Conservation (phyloP, 2,113 vertebrate species). For the Cathartes aura region DNA sequence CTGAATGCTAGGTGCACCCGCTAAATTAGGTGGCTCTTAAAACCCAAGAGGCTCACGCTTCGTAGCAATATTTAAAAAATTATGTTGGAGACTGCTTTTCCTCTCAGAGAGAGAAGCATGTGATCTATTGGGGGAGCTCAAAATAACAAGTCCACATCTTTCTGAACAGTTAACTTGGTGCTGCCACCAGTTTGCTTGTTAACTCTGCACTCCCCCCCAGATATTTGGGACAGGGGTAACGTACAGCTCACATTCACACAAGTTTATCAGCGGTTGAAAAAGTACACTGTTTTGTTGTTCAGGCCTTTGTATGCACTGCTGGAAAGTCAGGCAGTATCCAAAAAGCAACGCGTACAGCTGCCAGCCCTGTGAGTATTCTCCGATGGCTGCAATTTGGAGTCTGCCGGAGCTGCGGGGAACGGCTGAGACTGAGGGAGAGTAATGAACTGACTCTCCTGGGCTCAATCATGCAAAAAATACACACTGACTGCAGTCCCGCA, state of each 20-base stretch:
- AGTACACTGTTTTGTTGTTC: fast-evolving
- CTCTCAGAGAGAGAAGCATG: fast-evolving
- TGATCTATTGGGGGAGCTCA: fast-evolving
- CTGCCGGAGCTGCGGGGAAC: background rate
- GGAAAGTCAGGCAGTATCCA: background rate
- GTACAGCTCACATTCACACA: fast-evolving
- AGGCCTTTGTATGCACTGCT: background rate
- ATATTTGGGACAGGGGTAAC: fast-evolving
- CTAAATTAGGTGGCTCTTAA: background rate
- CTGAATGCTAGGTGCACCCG: background rate
- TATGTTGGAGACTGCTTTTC: fast-evolving
- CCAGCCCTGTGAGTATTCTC: fast-evolving
- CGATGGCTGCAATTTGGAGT: fast-evolving
- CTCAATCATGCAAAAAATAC: fast-evolving
- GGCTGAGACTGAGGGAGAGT: background rate
- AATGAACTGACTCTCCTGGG: background rate
- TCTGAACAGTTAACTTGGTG: too few relatives aligned
- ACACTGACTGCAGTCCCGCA: fast-evolving
- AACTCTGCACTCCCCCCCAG: fast-evolving
- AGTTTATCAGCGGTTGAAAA: background rate
- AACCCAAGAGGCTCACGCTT: background rate
- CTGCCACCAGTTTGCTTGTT: background rate
- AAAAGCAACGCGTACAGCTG: fast-evolving
- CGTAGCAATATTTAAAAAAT: too few relatives aligned
- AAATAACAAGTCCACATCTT: fast-evolving